Base-by-base conservation (phyloP, 2,113 vertebrate genomes). In the Alligator mississippiensis region DNA sequence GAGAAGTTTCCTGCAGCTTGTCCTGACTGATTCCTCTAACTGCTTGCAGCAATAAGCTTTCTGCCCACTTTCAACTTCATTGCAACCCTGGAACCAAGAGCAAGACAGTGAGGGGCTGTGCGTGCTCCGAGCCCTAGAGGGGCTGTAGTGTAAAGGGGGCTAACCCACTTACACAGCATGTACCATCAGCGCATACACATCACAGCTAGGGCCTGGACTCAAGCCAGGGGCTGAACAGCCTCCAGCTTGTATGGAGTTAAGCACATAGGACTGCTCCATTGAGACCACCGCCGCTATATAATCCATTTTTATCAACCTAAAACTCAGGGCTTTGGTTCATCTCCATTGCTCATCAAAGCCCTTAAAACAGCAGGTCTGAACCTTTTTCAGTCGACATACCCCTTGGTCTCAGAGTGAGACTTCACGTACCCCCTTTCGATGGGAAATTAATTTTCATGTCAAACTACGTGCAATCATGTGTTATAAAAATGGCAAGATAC, bases 221-320 rank as follows among this genome's bases (percentile, higher is more conserved):
- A 30, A 18, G 9, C 34, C 17, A 70, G 34, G 72, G 83, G n/a
- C 27, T 54, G 77, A 82, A 60, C 77, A 63, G 5, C 68, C n/a
- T 30, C 68, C 30, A 34, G 47, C 47, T 47, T 47, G 47, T 47
- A 47, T 9, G 47, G 47, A 47, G 47, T 47, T 47, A 47, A 47
- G 47, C 47, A 47, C 47, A 47, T 47, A 47, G 47, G 47, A 47
- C 47, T 47, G 47, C 57, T 17, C 61, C 30, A n/a, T 10, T 90
- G 77, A 15, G 60, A 78, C 82, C 80, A 3, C 11, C 59, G 55
- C 17, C 0, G 0, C 5, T 6, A 30, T 59, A 1, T 8, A 14
- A 68, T 78, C 58, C 64, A 8, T 7, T 27, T 60, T 34, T n/a
- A 82, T 77, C 70, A 61, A 55, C 28, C 62, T 6, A 60, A 77